phyloP scores from a whole-genome alignment of 2,797 vertebrate genomes.

The Molossus molossus region DNA sequence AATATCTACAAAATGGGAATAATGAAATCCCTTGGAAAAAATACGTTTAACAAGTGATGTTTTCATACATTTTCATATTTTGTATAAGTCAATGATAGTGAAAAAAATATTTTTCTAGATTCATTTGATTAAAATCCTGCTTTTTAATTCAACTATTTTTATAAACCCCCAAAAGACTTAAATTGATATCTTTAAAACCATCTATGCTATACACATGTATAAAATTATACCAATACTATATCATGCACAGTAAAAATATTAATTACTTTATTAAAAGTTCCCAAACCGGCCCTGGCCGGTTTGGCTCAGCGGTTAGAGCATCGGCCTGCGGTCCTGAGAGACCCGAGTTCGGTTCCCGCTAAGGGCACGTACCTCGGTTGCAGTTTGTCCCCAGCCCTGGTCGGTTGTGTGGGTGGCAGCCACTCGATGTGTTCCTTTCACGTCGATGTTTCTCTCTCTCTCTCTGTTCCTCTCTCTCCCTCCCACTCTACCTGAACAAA shows the following conservation, averaged over 20 bases:
- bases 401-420: too few species aligned
- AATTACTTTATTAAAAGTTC: background rate
- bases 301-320: too few species aligned
- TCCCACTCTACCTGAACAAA: too few species aligned
- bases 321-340: too few species aligned
- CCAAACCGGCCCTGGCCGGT: too few species aligned
- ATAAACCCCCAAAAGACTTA: background rate
- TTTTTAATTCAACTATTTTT: conserved; percentile 1
- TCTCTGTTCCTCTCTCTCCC: too few species aligned
- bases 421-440: too few species aligned
- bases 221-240: background rate
- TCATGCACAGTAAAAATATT: background rate
- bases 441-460: too few species aligned
- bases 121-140: conserved; percentile 11
- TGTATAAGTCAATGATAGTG: background rate
- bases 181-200: background rate
- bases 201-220: background rate
- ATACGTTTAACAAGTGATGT: background rate
- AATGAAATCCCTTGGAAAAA: background rate
- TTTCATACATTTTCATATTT: background rate
- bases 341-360: too few species aligned
- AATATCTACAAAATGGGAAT: background rate
- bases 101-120: background rate
- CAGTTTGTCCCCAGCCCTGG: too few species aligned
- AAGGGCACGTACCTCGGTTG: too few species aligned